Base-by-base conservation (phyloP, 2,888 invertebrate species). In the Oligia latruncula region DNA sequence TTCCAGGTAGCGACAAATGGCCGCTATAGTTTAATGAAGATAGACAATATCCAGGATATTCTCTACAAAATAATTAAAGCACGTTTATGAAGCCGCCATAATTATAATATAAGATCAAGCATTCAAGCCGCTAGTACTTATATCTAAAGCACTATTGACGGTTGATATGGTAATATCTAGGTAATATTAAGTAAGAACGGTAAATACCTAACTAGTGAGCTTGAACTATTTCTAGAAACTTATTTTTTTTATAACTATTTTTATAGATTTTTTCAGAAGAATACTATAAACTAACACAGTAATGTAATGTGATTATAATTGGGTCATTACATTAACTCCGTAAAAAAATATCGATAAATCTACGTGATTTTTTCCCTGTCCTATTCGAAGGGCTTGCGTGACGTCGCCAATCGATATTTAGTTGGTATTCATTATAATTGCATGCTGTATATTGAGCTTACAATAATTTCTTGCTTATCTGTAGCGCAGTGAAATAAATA, bases 341-440 rank as follows among this genome's bases (percentile, higher is more conserved):
- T 43, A 60, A n/a, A 15, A 15, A 46, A 60, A 55, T 76, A 71
- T 79, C 86, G 79, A 82, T 70, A 74, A 15, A 17, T 35, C 13
- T 40, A 29, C 20, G 64, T 35, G 20, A 35, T 17, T 62, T 55
- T 60, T 77, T n/a, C 81, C 40, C 90, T 78, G 78, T 90, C 75
- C 90, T 92, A 85, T 29, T 43, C 52, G 52, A 77, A 71, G 83
- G 86, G 90, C 82, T 95, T 90, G 95, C 95, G 95, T 95, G 95
- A 91, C 83, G 88, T 92, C 87, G 82, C 87, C 88, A 95, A 95
- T 95, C 95, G 94, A 95, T 95, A 94, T 90, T 92, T 92, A 92
- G 93, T 93, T 91, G 91, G 93, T 93, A 93, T 95, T 93, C 93
- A 93, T 94, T 93, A 94, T 93, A 95, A 95, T 95, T 94, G 95